Conservation (phyloP, 2,113 vertebrate species). For the Orientallactaga bullata region DNA sequence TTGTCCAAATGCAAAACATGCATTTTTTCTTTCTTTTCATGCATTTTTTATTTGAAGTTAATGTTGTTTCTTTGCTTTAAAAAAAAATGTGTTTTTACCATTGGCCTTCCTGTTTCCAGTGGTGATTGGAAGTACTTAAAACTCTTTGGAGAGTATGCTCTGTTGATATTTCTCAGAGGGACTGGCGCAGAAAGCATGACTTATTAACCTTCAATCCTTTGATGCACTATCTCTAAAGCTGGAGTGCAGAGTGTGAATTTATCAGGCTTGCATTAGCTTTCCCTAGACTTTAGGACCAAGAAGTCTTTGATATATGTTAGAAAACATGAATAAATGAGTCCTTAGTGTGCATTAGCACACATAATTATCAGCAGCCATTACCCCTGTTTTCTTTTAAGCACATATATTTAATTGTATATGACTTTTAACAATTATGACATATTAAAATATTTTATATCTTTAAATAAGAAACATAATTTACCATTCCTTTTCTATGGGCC, state of each 20-base stretch:
- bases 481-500: background rate
- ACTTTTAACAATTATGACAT: conserved; percentile 33
- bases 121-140: conserved; percentile 76
- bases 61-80: conserved; percentile 64
- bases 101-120: conserved; percentile 80
- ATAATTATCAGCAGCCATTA: conserved; percentile 46
- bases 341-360: background rate
- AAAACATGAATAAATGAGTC: conserved; percentile 57
- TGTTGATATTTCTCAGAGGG: conserved; percentile 76
- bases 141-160: conserved; percentile 66
- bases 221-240: conserved; percentile 64
- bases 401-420: background rate
- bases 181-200: conserved; percentile 69
- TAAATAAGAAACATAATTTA: conserved; percentile 55
- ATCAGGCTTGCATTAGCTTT: conserved; percentile 50
- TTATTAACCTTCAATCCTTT: conserved; percentile 73
- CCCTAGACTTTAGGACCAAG: conserved; percentile 47
- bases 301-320: background rate
- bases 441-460: conserved; percentile 37
- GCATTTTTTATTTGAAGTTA: conserved; percentile 54
- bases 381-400: conserved; percentile 1
- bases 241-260: conserved; percentile 16
- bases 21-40: conserved; percentile 4
- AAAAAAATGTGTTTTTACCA: conserved; percentile 64
- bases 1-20: conserved; percentile 66